Evolutionary conservation across 1,140 invertebrate genomes (phyloP), one percentile per base, ranked within the genome.

Genomic region (Ceratina australensis): DNA sequence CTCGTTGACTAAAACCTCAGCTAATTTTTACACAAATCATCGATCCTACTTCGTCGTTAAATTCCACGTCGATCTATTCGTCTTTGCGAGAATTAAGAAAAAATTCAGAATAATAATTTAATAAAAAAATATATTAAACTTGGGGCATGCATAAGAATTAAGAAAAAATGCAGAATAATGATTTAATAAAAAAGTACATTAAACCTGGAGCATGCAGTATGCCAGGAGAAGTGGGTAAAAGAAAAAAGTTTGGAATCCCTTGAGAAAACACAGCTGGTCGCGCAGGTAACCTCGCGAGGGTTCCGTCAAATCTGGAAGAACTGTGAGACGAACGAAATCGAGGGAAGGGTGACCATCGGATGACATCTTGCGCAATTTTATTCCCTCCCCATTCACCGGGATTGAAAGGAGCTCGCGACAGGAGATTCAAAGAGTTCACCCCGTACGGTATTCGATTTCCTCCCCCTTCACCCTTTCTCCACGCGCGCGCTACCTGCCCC

Each of bases 361-460:
- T 91, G 89, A 90, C 90, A 90, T 91, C 90, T 91, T 83, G 86
- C 84, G 87, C 89, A 90, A 90, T 90, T 91, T 89, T 87, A 78
- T 64, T 33, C 22, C 42, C 72, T 80, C 81, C 64, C 69, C 56
- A 73, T 72, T 65, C 26, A 24, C 72, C 56, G 54, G 63, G 5
- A 68, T 80, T 83, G 63, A 83, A 52, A 57, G 60, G 69, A n/a
- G 5, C 33, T 42, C 60, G 28, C 54, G 77, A 77, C 73, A 80
- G 33, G 33, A 42, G 73, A 85, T 82, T 89, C 79, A 90, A 91
- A 91, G 89, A 90, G 90, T 87, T 90, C 52, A 49, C 56, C 69
- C 47, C 72, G 83, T n/a, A 52, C 74, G 84, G 74, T 78, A 86
- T 87, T 86, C 80, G 81, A 82, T 87, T 77, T 85, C 85, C 75